Percentiles rank a stretch among this genome's conserved stretches.
These are phyloP conservation scores for Zapornia atra DNA, from an alignment of 2,113 vertebrate species.

Conservation along the genomic window DNA sequence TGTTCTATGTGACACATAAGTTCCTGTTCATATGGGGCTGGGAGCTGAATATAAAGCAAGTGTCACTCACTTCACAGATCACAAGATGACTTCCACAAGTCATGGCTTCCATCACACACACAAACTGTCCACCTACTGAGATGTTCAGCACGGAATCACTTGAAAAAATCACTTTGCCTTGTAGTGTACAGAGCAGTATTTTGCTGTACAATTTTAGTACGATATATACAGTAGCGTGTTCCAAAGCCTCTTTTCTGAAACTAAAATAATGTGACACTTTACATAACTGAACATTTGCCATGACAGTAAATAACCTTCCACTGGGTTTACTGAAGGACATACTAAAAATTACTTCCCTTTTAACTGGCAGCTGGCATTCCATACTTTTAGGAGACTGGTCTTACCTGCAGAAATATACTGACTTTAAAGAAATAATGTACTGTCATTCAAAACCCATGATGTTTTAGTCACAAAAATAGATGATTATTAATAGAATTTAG, in stretches of 20 bases:
- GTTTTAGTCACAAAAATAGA: neutral
- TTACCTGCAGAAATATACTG: neutral
- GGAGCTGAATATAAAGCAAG: neutral
- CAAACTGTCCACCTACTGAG: neutral
- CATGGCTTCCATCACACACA: neutral
- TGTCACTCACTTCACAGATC: neutral
- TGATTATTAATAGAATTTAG: neutral
- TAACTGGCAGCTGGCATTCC: neutral
- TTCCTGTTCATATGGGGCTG: neutral
- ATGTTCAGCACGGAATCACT: neutral
- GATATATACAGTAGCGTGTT: conserved; percentile 8
- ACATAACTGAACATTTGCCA: conserved; percentile 60
- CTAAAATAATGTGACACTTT: conserved; percentile 67
- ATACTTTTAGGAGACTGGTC: neutral
- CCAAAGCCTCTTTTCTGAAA: conserved; percentile 44
- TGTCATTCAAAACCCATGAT: neutral
- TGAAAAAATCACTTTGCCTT: neutral
- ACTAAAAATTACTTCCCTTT: neutral
- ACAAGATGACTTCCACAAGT: neutral
- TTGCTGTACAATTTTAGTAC: conserved; percentile 8
- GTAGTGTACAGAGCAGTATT: neutral
- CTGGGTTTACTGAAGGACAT: conserved; percentile 29
- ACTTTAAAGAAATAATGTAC: neutral
- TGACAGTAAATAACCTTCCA: conserved; percentile 55
- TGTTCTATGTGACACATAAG: neutral